Evolutionary conservation across 1,140 invertebrate species (phyloP).

Genomic region (Drosophila kepulauana): DNA sequence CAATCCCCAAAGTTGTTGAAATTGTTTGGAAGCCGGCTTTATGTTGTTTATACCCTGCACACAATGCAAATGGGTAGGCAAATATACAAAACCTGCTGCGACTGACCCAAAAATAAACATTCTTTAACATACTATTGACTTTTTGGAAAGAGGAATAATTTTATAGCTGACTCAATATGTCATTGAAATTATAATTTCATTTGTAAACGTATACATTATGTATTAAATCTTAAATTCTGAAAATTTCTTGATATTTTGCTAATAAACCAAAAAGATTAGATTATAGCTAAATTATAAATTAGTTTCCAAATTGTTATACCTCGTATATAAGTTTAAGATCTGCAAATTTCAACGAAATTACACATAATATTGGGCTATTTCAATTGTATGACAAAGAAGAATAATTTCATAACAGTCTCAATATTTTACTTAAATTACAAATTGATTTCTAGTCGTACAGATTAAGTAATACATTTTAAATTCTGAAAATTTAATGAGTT

Average conservation of each 20-base stretch:
- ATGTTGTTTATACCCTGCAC: slow-evolving; percentile 24
- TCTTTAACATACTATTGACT: not conserved
- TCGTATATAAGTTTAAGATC: too few relatives aligned
- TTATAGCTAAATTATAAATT: too few relatives aligned
- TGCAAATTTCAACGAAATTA: too few relatives aligned
- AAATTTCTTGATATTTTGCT: not conserved
- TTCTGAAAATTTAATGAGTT: not conserved
- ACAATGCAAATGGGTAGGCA: not conserved
- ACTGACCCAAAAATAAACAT: not conserved
- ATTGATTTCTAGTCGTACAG: accelerated
- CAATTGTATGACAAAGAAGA: too few relatives aligned
- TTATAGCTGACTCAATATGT: not conserved
- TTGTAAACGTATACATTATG: not conserved
- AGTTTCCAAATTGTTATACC: too few relatives aligned
- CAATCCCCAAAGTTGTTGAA: slow-evolving; percentile 37
- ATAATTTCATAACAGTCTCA: too few relatives aligned
- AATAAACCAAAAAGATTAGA: not conserved
- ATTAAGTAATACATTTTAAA: not conserved
- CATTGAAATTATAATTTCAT: not conserved
- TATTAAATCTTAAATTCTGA: not conserved
- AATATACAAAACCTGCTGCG: not conserved
- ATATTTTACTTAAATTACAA: not conserved
- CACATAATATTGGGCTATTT: too few relatives aligned
- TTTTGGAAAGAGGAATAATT: too few relatives aligned
- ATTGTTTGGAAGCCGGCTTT: slow-evolving; percentile 33